Evolutionary conservation across 2,113 vertebrate genomes (phyloP).

Genomic region (Istiophorus platypterus): DNA sequence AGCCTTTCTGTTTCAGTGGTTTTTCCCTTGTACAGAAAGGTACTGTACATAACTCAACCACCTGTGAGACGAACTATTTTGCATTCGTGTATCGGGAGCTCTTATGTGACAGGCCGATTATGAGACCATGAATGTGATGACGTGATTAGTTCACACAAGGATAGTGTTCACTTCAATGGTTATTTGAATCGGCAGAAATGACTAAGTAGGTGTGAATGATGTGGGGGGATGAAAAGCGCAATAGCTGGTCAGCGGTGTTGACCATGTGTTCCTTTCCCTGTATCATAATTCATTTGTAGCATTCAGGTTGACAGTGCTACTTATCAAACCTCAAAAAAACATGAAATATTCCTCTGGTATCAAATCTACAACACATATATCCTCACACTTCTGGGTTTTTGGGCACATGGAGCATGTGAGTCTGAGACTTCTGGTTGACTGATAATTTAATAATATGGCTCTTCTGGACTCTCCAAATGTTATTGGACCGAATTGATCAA

Average conservation of each 20-base stretch:
- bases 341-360: no score
- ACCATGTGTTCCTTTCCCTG: not conserved
- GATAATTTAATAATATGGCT: no score
- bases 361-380: no score
- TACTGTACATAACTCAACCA: slow-evolving; percentile 5
- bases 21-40: slow-evolving; percentile 49
- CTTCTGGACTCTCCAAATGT: no score
- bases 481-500: no score
- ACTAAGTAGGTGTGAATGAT: not conserved
- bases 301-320: no score
- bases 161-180: not conserved
- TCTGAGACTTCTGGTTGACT: no score
- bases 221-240: not conserved
- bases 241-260: not conserved
- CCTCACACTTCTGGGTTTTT: no score
- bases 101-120: slow-evolving; percentile 54
- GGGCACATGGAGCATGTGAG: no score
- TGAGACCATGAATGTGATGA: slow-evolving; percentile 38
- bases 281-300: not conserved
- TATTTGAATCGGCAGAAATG: slow-evolving; percentile 27
- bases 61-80: slow-evolving; percentile 53
- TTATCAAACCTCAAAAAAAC: no score
- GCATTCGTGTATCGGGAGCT: slow-evolving; percentile 42
- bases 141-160: slow-evolving; percentile 32
- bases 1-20: slow-evolving; percentile 15